phyloP scores from a whole-genome alignment of 2,113 vertebrate species.

The Pteropus alecto region DNA sequence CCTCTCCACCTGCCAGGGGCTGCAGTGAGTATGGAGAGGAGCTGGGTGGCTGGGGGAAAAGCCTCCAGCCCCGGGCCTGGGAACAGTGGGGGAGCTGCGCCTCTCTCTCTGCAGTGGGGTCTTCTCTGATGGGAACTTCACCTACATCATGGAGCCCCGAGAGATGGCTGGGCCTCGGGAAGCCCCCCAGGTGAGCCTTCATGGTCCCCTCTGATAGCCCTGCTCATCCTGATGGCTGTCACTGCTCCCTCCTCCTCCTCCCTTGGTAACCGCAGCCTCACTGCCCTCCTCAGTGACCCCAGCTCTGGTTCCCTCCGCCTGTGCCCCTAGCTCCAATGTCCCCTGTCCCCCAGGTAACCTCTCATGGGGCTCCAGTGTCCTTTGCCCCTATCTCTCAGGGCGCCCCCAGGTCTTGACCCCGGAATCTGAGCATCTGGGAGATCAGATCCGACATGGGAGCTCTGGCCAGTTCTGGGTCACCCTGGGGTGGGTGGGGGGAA shows the following conservation, averaged over 20 bases:
- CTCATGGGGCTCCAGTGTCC: conserved; percentile 65
- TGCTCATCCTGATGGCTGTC: neutral
- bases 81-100: neutral
- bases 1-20: conserved; percentile 93
- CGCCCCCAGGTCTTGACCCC: conserved; percentile 63
- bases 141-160: conserved; percentile 89
- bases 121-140: conserved; percentile 91
- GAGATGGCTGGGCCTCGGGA: conserved; percentile 65
- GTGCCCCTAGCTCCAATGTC: conserved; percentile 62
- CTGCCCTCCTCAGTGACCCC: conserved; percentile 43
- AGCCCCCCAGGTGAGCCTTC: conserved; percentile 76
- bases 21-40: conserved; percentile 84
- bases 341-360: conserved; percentile 60
- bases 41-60: rapidly evolving
- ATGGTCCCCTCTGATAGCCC: no score
- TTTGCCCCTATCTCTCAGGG: conserved; percentile 64
- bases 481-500: neutral
- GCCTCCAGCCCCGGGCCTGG: neutral
- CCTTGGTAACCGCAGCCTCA: conserved; percentile 56
- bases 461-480: conserved; percentile 68
- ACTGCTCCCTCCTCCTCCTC: neutral
- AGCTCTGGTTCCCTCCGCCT: conserved; percentile 42
- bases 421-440: conserved; percentile 72
- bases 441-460: conserved; percentile 67
- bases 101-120: conserved; percentile 86